phyloP scores from a whole-genome alignment of 2,113 vertebrate species.

The mouse (Mus musculus) region GRCm39 chr6:147628501-147629000 shows the following conservation, averaged over 20 bases:
- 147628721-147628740: background rate
- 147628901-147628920: background rate
- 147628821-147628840: background rate
- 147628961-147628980: background rate
- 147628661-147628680: background rate
- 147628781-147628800: background rate
- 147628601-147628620: conserved; percentile 40
- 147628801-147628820: background rate
- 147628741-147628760: background rate
- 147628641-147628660: background rate
- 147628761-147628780: background rate
- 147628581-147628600: conserved; percentile 28
- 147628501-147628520: conserved; percentile 31
- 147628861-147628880: background rate
- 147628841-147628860: background rate
- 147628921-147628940: conserved; percentile 15
- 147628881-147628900: background rate
- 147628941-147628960: background rate
- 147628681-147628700: background rate
- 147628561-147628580: conserved; percentile 41
- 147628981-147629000: background rate
- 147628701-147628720: background rate
- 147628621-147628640: background rate
- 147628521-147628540: conserved; percentile 45
- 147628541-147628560: conserved; percentile 32